A percentile compares a stretch with the other conserved stretches of the same genome.
Evolutionary conservation across 2,113 vertebrate species (phyloP).

Genomic region (Eubucco bourcierii): DNA sequence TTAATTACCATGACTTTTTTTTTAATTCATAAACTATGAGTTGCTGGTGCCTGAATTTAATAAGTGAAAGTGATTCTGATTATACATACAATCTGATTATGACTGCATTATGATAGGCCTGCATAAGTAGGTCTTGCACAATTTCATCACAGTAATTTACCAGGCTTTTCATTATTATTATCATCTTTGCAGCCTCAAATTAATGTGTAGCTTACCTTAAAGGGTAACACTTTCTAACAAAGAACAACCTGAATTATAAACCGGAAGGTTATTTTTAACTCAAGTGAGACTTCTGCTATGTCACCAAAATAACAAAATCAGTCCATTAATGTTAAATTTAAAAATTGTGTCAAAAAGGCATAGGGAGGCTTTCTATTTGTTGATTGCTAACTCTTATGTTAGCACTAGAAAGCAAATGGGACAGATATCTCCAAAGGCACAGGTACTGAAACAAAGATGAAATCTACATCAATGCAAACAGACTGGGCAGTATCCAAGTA

Average conservation of each 20-base stretch:
- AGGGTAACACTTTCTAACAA: background rate
- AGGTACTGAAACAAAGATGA: background rate
- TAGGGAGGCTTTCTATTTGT: background rate
- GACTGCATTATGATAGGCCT: background rate
- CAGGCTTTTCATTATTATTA: background rate
- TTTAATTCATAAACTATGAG: background rate
- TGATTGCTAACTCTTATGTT: background rate
- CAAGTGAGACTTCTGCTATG: background rate
- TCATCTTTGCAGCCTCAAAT: background rate
- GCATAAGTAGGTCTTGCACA: background rate
- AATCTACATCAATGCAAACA: background rate
- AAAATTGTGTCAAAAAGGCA: background rate
- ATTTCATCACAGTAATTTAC: background rate
- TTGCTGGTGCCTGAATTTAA: background rate
- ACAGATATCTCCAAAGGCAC: background rate
- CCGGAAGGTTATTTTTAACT: background rate
- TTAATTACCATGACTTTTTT: background rate
- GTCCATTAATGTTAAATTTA: background rate
- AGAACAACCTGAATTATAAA: background rate
- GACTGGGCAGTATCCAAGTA: background rate
- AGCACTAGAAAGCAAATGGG: background rate
- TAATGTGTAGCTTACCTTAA: background rate
- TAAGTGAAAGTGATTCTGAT: slow-evolving; percentile 18
- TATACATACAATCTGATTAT: background rate
- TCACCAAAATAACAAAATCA: background rate